phyloP scores from a whole-genome alignment of 2,113 vertebrate genomes.

The Ranitomeya variabilis region DNA sequence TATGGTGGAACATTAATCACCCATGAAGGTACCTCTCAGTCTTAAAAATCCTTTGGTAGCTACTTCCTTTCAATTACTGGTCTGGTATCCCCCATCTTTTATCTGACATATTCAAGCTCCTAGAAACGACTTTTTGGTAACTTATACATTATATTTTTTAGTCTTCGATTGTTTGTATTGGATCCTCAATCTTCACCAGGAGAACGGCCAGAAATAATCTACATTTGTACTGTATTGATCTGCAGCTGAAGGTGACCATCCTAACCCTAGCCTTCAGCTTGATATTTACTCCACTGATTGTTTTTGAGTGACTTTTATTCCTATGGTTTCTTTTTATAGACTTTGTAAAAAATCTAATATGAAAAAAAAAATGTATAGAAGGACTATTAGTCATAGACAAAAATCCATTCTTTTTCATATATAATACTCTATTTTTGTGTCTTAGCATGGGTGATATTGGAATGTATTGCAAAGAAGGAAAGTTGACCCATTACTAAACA shows the following conservation, averaged over 20 bases:
- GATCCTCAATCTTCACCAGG: background rate
- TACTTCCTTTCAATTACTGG: too few relatives aligned
- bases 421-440: too few relatives aligned
- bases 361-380: background rate
- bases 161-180: background rate
- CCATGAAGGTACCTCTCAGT: too few relatives aligned
- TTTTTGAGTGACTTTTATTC: background rate
- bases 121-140: too few relatives aligned
- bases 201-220: background rate
- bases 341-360: background rate
- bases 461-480: background rate
- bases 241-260: background rate
- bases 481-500: background rate
- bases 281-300: background rate
- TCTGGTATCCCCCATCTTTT: too few relatives aligned
- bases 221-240: background rate
- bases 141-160: background rate
- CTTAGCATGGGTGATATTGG: background rate
- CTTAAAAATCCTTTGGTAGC: too few relatives aligned
- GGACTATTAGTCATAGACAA: too few relatives aligned
- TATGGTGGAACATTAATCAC: too few relatives aligned
- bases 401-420: background rate
- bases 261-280: background rate
- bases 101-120: too few relatives aligned
- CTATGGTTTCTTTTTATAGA: background rate